Conservation (phyloP, 2,797 vertebrate species). For the Notoglanidium macrostoma region DNA sequence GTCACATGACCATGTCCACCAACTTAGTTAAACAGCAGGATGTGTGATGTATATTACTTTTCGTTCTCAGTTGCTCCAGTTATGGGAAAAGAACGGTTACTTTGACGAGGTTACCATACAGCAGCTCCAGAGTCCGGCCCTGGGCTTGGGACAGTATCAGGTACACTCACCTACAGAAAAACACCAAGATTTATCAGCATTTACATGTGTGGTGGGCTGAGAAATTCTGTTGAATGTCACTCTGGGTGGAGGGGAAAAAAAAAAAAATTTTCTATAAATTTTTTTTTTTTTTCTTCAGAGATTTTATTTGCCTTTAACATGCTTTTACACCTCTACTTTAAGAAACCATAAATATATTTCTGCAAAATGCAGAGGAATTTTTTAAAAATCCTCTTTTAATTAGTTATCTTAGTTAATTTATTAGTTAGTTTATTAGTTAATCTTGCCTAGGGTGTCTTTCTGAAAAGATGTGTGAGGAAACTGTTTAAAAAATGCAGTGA, state of each 20-base stretch:
- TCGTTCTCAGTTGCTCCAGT: conserved; percentile 84
- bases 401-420: no score
- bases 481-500: background rate
- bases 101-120: conserved; percentile 96
- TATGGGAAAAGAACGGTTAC: conserved; percentile 98
- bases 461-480: background rate
- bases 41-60: background rate
- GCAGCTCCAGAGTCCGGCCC: conserved; percentile 92
- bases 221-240: background rate
- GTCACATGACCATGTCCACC: background rate
- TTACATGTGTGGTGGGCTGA: background rate
- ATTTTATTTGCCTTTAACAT: background rate
- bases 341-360: background rate
- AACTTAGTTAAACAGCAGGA: background rate
- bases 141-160: conserved; percentile 97
- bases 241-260: background rate
- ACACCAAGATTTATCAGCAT: background rate
- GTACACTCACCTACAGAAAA: conserved; percentile 64
- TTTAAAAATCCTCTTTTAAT: background rate
- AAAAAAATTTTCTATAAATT: no score
- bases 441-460: background rate
- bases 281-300: background rate
- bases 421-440: no score
- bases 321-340: background rate
- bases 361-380: background rate